Percentiles rank a stretch among this genome's conserved stretches.
Evolutionary conservation across 2,797 vertebrate genomes (phyloP).

Genomic region (Mastacembelus armatus): DNA sequence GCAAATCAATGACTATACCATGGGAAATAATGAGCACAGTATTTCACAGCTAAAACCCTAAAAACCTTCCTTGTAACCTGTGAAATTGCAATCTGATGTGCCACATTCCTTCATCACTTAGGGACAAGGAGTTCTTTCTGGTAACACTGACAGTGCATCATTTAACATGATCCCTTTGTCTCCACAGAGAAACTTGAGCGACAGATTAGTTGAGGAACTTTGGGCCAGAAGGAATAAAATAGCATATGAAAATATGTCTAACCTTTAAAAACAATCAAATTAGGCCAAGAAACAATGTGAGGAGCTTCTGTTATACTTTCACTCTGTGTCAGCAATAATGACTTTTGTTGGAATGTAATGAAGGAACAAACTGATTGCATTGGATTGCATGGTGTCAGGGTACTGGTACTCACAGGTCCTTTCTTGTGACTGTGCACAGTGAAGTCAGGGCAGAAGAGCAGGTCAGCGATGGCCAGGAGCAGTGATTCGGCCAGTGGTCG

Average conservation of each 20-base stretch:
- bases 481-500: constrained; percentile 94
- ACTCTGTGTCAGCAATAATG: no score
- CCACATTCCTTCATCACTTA: constrained; percentile 45
- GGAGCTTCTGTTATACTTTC: neutral
- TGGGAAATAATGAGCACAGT: neutral
- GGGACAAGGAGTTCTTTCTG: constrained; percentile 33
- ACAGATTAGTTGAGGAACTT: constrained; percentile 42
- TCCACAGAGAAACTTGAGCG: constrained; percentile 29
- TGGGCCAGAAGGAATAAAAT: constrained; percentile 62
- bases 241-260: neutral
- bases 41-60: neutral
- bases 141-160: constrained; percentile 5
- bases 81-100: neutral
- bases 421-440: constrained; percentile 94
- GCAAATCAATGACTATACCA: no score
- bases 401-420: constrained; percentile 87
- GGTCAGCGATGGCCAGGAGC: constrained; percentile 93
- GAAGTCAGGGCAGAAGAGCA: constrained; percentile 98
- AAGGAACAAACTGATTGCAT: neutral
- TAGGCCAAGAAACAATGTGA: neutral
- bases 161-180: neutral
- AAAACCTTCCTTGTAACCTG: neutral
- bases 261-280: constrained; percentile 1
- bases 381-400: neutral
- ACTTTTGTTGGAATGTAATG: neutral